Evolutionary conservation across 1,140 invertebrate genomes (phyloP).

Genomic region (Euwallacea similis): DNA sequence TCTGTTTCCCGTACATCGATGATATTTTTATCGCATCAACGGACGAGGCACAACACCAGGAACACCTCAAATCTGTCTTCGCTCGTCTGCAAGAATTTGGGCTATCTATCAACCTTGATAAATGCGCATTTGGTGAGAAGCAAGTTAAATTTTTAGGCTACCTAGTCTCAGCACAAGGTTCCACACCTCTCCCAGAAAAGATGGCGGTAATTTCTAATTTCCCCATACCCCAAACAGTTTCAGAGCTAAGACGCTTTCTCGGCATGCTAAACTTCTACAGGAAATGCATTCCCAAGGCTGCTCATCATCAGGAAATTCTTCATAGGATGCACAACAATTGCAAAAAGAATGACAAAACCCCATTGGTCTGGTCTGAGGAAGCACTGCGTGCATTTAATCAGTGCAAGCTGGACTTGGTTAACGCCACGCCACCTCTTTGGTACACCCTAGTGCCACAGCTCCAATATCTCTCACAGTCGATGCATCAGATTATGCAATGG

Average conservation of each 20-base stretch:
- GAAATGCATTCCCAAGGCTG: background rate
- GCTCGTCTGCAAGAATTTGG: too few relatives aligned
- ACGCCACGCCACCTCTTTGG: background rate
- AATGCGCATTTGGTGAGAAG: background rate
- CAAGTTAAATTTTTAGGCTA: conserved; percentile 3
- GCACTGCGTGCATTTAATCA: too few relatives aligned
- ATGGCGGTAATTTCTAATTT: background rate
- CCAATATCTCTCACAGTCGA: background rate
- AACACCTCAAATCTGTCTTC: too few relatives aligned
- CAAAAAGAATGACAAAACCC: background rate
- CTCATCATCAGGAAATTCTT: background rate
- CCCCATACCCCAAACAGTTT: background rate
- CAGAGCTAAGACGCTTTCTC: background rate
- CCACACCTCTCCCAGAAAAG: background rate
- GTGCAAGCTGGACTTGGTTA: background rate
- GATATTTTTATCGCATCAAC: background rate
- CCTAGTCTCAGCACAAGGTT: background rate
- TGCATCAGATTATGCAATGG: conserved; percentile 1
- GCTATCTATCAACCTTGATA: too few relatives aligned
- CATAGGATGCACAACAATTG: background rate
- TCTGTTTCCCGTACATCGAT: background rate
- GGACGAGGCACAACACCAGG: background rate
- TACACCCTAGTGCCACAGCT: background rate
- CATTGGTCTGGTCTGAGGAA: background rate
- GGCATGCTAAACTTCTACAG: background rate